A percentile compares a stretch with the other conserved stretches of the same genome.
These are phyloP conservation scores for Gadopsis bispinosus DNA, from an alignment of 2,797 vertebrate species.

Conservation along the genomic window DNA sequence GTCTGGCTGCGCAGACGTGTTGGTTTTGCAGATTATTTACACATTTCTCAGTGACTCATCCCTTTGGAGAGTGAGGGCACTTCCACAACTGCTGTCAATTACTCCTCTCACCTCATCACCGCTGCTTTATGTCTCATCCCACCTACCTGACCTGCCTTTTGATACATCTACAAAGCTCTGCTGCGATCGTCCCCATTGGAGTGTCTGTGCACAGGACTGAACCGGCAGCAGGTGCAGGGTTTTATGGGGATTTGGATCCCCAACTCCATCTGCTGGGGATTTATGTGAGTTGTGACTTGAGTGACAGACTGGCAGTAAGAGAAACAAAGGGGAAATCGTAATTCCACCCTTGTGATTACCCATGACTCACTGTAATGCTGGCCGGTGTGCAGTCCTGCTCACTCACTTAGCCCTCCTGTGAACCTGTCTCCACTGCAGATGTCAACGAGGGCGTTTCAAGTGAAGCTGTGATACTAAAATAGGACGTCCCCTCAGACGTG, in stretches of 20 bases:
- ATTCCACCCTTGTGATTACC: conserved; percentile 55
- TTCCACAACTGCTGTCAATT: conserved; percentile 26
- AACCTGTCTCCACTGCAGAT: conserved; percentile 48
- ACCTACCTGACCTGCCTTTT: conserved; percentile 21
- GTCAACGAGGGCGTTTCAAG: conserved; percentile 48
- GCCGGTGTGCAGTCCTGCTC: conserved; percentile 12
- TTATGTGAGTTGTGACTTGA: conserved; percentile 34
- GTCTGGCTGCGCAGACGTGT: conserved; percentile 28
- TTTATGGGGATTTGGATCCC: conserved; percentile 32
- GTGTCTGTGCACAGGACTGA: background rate
- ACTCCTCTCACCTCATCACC: conserved; percentile 25
- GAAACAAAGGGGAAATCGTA: conserved; percentile 28
- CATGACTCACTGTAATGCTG: conserved; percentile 26
- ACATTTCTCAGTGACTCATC: conserved; percentile 51
- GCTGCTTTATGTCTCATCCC: conserved; percentile 23
- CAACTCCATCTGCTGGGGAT: conserved; percentile 45
- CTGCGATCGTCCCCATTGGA: conserved; percentile 1
- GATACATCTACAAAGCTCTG: background rate
- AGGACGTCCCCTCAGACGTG: conserved; percentile 14
- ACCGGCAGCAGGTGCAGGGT: conserved; percentile 26
- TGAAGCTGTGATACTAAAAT: conserved; percentile 45
- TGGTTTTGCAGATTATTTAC: conserved; percentile 46
- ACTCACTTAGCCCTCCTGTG: conserved; percentile 38
- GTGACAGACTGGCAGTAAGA: conserved; percentile 34
- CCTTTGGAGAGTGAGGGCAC: conserved; percentile 2